phyloP scores from a whole-genome alignment of 2,888 invertebrate genomes.

The Carterocephalus palaemon region DNA sequence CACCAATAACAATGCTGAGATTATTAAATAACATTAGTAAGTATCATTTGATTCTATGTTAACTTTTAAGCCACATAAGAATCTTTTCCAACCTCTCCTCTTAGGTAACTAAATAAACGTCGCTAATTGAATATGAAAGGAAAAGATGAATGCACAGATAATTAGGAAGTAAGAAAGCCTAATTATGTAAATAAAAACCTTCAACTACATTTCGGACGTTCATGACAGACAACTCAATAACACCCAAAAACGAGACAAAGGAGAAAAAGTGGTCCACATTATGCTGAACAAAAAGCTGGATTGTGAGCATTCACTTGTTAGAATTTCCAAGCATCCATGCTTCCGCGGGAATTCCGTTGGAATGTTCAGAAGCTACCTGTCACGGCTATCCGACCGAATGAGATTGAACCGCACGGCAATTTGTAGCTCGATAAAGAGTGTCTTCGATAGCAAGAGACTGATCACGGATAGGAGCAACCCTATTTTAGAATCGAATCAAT shows the following conservation, averaged over 20 bases:
- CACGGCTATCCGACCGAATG: slow-evolving; percentile 40
- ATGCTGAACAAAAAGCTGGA: slow-evolving; percentile 31
- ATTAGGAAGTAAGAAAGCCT: too few relatives aligned
- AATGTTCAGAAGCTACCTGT: slow-evolving; percentile 43
- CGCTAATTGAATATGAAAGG: too few relatives aligned
- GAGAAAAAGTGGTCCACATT: slow-evolving; percentile 30
- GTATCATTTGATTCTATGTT: too few relatives aligned
- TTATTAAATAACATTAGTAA: too few relatives aligned
- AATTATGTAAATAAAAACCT: too few relatives aligned
- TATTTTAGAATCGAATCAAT: slow-evolving; percentile 13
- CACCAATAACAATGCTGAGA: too few relatives aligned
- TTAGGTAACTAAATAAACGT: too few relatives aligned
- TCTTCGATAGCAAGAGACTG: too few relatives aligned
- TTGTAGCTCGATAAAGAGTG: slow-evolving; percentile 34
- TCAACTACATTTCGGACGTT: slow-evolving; percentile 3
- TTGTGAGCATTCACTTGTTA: slow-evolving; percentile 47
- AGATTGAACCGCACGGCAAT: slow-evolving; percentile 37
- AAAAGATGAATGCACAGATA: too few relatives aligned
- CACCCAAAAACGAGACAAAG: slow-evolving; percentile 22
- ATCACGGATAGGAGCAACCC: too few relatives aligned
- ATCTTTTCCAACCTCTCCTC: too few relatives aligned
- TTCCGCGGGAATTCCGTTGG: slow-evolving; percentile 48
- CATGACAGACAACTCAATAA: slow-evolving; percentile 13
- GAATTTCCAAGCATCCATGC: slow-evolving; percentile 44
- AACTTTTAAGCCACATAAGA: too few relatives aligned